Base-by-base conservation (phyloP, 1,140 invertebrate genomes). In the Sesamia nonagrioides region DNA sequence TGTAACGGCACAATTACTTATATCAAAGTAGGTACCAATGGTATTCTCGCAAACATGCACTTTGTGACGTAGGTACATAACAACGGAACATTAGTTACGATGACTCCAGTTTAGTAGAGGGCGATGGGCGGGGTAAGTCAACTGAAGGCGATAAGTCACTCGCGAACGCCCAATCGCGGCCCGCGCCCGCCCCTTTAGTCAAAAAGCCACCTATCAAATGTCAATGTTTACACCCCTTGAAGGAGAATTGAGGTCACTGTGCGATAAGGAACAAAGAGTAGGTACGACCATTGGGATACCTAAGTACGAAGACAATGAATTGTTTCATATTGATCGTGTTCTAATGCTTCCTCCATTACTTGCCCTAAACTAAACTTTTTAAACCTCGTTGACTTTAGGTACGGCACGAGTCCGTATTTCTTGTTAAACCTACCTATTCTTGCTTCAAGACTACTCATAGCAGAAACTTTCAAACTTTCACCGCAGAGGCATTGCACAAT, bases 141-240 rank as follows among this genome's bases (percentile, higher is more conserved):
- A 91, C 85, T 88, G 58, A 91, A 91, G 90, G 89, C 90, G 91
- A 92, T 87, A 94, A 94, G 92, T 93, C 92, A 93, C 89, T 86
- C 80, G 81, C 82, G 82, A 75, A 76, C 85, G 88, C 74, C 92
- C 93, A 94, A 94, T 94, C 88, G 88, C 87, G 85, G 81, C 66
- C 66, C 79, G 91, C 82, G 78, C 85, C 88, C 88, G 88, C 91
- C 92, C 89, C 84, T 84, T 79, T 79, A 89, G 91, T 91, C 88
- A 91, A 92, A 93, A 94, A 94, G 92, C 87, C 90, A 93, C 90
- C 86, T 86, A 90, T 85, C 71, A 61, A 69, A 80, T 82, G 80
- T 84, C 82, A 86, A 81, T 84, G 80, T 35, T n/a, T 40, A 54
- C 52, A 54, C 52, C 52, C 52, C 82, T 86, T 77, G 72, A 69